Evolutionary conservation across 2,888 invertebrate genomes (phyloP), one percentile per base, ranked within the genome.

Genomic region (Pecten maximus): DNA sequence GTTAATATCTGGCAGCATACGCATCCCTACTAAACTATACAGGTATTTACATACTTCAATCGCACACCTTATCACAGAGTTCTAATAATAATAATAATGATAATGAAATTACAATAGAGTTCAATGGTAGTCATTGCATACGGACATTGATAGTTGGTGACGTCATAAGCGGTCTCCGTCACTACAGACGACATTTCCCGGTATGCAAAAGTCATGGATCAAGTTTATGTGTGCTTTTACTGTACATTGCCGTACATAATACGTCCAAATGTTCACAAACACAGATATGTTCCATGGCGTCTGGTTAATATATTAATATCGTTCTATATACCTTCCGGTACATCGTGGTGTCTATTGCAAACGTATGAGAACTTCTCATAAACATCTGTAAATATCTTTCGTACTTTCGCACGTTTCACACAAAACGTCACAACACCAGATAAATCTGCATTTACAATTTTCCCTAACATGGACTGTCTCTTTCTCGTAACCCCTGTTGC

Each of bases 401-500:
- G 93, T 94, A 10, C 92, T 92, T 10, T 93, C 93, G 89, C 96
- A 96, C 23, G 95, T 95, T 86, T 96, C 94, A 91, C 96, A 96
- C 4, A 93, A 93, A 12, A 96, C 96, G 88, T 96, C 94, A 91
- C 96, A 96, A 92, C 96, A 96, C 96, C 96, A 96, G 50, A 94
- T 93, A 92, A 96, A 96, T 89, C 95, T 92, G 93, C 96, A 96
- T 89, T 95, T 94, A 92, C 96, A 96, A 91, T 96, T 96, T 90
- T 95, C 95, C 19, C 92, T 93, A 2, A 96, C 93, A 39, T 94
- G 94, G 12, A 95, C 92, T 40, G 93, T 92, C 6, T 92, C 92
- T 88, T 92, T 94, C 88, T 93, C 91, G 92, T 95, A 96, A 0
- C 97, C 97, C 40, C 97, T 93, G 16, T 96, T 96, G 93, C 97